These are phyloP conservation scores for Strix uralensis DNA, from an alignment of 2,113 vertebrate species.

Conservation along the genomic window DNA sequence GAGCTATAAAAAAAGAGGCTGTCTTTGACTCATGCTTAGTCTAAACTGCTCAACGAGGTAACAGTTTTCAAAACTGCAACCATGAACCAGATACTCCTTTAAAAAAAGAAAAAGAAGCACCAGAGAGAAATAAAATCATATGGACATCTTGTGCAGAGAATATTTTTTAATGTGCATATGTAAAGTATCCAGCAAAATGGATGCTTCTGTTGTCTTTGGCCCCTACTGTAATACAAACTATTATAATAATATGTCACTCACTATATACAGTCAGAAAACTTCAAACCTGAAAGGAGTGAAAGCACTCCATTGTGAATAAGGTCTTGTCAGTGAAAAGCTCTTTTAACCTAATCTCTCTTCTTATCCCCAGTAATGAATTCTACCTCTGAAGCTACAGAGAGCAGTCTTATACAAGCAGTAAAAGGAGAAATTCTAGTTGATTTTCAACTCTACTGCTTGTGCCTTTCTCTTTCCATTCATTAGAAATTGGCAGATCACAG, in stretches of 20 bases:
- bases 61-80: slow-evolving; percentile 35
- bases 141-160: neutral
- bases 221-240: neutral
- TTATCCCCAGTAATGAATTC: neutral
- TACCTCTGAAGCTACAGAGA: neutral
- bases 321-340: neutral
- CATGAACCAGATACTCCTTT: slow-evolving; percentile 26
- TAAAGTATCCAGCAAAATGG: neutral
- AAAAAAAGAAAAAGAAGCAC: neutral
- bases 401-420: neutral
- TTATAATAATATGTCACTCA: neutral
- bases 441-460: neutral
- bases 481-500: neutral
- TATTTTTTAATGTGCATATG: neutral
- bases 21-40: slow-evolving; percentile 44
- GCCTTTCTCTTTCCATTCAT: neutral
- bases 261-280: neutral
- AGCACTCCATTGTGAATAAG: neutral
- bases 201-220: neutral
- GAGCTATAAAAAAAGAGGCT: slow-evolving; percentile 53
- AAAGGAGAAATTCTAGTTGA: neutral
- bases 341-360: neutral
- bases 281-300: neutral
- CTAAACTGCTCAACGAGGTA: slow-evolving; percentile 6
- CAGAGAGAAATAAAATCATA: neutral